Evolutionary conservation across 2,113 vertebrate genomes (phyloP).

Genomic region (Macaca nemestrina): DNA sequence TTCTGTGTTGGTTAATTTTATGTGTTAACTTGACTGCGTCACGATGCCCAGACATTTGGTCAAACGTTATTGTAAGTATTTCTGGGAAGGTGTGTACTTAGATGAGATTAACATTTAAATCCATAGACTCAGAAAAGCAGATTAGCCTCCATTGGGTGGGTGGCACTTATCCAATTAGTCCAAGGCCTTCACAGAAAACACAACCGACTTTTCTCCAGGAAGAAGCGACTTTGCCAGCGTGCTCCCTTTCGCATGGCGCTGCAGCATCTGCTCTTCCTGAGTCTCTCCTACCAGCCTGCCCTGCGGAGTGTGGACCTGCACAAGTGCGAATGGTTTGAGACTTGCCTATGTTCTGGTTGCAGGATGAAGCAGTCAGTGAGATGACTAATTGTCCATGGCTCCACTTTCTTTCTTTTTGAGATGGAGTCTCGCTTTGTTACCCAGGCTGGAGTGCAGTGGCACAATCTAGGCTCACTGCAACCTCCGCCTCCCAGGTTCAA

Average conservation of each 20-base stretch:
- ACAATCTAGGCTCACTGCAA: no score
- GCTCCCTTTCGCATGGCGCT: neutral
- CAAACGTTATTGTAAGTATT: neutral
- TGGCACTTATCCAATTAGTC: neutral
- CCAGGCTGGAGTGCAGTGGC: no score
- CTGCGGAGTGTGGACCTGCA: neutral
- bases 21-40: neutral
- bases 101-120: neutral
- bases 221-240: neutral
- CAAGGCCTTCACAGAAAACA: neutral
- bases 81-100: neutral
- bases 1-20: neutral
- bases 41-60: neutral
- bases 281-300: neutral
- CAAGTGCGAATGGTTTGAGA: no score
- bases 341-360: neutral
- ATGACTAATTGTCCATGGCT: neutral
- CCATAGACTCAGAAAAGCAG: neutral
- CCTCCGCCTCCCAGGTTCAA: no score
- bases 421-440: neutral
- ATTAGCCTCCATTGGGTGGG: neutral
- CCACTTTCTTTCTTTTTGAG: neutral
- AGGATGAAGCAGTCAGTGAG: neutral
- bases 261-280: fast-evolving
- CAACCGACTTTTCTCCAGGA: neutral